Evolutionary conservation across 2,113 vertebrate species (phyloP).

Genomic region (Tetrao urogallus): DNA sequence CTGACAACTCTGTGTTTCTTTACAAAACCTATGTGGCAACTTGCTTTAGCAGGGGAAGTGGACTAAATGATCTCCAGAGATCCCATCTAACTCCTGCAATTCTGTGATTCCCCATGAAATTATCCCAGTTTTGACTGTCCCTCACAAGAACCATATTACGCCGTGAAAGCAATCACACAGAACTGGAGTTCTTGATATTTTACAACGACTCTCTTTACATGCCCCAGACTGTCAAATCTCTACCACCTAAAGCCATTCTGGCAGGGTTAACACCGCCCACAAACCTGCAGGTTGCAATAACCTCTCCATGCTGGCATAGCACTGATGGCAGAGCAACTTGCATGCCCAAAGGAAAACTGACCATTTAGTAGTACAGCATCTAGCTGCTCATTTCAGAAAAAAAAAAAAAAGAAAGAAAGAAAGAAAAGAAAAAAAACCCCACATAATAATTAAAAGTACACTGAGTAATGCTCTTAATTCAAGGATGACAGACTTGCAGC

Average conservation of each 20-base stretch:
- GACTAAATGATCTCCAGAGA: too few relatives aligned
- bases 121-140: neutral
- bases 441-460: neutral
- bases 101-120: too few relatives aligned
- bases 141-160: neutral
- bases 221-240: neutral
- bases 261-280: neutral
- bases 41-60: too few relatives aligned
- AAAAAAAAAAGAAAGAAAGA: neutral
- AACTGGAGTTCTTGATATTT: constrained; percentile 37
- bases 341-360: neutral
- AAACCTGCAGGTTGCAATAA: neutral
- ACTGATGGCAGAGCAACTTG: neutral
- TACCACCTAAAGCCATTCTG: neutral
- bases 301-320: neutral
- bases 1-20: neutral
- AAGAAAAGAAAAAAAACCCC: too few relatives aligned
- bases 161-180: constrained; percentile 11
- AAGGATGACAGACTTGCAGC: neutral
- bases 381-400: neutral
- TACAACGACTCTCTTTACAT: constrained; percentile 9
- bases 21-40: neutral
- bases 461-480: neutral
- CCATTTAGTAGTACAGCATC: neutral
- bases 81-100: too few relatives aligned